Percentiles rank a stretch among this genome's conserved stretches.
Conservation (phyloP, 1,140 invertebrate genomes). For the Tachypleus tridentatus region DNA sequence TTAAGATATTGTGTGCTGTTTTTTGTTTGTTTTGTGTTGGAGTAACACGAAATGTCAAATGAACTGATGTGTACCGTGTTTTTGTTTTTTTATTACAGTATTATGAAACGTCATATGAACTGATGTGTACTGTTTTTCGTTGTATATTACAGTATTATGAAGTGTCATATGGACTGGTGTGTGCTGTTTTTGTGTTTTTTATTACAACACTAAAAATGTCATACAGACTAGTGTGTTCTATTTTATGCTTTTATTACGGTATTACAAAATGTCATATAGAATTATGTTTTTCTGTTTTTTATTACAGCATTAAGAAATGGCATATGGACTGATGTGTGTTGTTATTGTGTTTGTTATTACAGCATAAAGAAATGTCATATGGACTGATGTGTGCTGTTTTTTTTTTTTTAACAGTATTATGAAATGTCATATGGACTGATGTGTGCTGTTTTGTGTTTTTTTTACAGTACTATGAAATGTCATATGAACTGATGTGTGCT, state of each 20-base stretch:
- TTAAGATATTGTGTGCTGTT: no score
- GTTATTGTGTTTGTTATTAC: neutral
- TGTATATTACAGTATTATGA: neutral
- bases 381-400: slow-evolving; percentile 7
- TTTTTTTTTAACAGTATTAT: slow-evolving; percentile 57
- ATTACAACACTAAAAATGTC: no score
- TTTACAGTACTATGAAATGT: neutral
- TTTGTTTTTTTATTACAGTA: no score
- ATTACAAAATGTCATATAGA: no score
- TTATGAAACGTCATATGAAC: no score
- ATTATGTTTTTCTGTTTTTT: neutral
- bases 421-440: slow-evolving; percentile 29
- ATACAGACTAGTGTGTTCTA: no score
- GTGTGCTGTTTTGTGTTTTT: neutral
- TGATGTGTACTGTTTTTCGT: neutral
- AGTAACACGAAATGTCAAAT: no score
- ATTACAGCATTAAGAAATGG: neutral
- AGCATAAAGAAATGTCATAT: neutral
- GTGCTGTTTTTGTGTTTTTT: no score
- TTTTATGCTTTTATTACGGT: no score
- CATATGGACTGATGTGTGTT: neutral
- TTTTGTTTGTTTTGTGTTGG: no score
- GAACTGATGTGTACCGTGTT: no score
- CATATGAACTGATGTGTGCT: neutral
- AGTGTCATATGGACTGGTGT: neutral